phyloP scores from a whole-genome alignment of 1,140 invertebrate genomes.

The Piezodorus guildinii region DNA sequence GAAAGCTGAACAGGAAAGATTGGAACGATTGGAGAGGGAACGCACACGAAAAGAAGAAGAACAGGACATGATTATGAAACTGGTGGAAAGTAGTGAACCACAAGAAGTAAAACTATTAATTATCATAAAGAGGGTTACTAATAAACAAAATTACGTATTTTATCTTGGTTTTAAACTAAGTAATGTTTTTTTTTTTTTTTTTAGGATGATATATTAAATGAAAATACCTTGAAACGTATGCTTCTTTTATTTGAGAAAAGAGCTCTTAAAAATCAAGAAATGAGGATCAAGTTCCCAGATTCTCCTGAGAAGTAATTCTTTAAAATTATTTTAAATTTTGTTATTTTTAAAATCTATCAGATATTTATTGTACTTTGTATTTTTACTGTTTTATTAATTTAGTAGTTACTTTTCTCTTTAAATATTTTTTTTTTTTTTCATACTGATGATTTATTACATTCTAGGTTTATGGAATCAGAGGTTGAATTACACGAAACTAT shows the following conservation, averaged over 20 bases:
- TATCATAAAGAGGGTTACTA: background rate
- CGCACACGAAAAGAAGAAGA: constrained; percentile 26
- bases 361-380: background rate
- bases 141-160: background rate
- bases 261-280: constrained; percentile 89
- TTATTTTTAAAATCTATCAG: background rate
- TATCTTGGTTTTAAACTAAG: too few relatives aligned
- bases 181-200: constrained; percentile 22
- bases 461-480: constrained; percentile 97
- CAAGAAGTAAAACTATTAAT: constrained; percentile 38
- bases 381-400: too few relatives aligned
- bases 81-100: constrained; percentile 36
- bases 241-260: constrained; percentile 89
- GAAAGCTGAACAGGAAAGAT: constrained; percentile 38
- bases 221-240: constrained; percentile 75
- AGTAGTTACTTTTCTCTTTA: too few relatives aligned
- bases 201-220: constrained; percentile 69
- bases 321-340: too few relatives aligned
- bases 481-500: constrained; percentile 85
- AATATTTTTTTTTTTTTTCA: background rate
- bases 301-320: constrained; percentile 72
- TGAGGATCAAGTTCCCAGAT: constrained; percentile 97
- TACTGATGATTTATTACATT: constrained; percentile 21
- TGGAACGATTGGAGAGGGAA: constrained; percentile 27
- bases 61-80: constrained; percentile 26